Evolutionary conservation across 2,888 invertebrate species (phyloP), one percentile per base, ranked within the genome.

Genomic region (Thereva unica): DNA sequence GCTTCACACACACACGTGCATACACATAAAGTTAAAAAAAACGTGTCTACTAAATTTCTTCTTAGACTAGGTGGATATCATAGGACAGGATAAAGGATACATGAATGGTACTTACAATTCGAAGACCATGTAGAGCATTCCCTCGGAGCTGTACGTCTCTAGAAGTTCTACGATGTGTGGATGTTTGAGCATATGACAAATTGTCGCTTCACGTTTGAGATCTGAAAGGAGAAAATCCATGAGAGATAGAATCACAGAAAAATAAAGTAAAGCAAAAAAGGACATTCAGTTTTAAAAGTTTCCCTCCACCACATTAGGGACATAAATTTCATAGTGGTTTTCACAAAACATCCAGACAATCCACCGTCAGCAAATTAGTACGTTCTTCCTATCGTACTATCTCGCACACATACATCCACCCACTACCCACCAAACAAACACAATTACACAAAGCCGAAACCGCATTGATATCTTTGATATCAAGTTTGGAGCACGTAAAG

Each of bases 121-220:
- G 83, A 97, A 98, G 71, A 98, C 97, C 97, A 98, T 97, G 82
- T 97, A 98, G 34, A 98, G 87, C 93, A 97, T 95, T 75, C 97
- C 97, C 82, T 97, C 97, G 4, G 96, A 96, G 78, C 96, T 96
- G 86, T 97, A 98, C 0, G 97, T 97, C 83, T 99, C 98, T 74
- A 97, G 84, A 65, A 99, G 86, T 82, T 98, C 97, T 73, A 97
- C 97, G 75, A 99, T 98, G 83, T 98, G 97, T 4, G 96, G 96
- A 83, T 99, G 98, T 81, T 98, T 98, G 75, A 99, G 84, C 93
- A 97, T 95, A 82, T 98, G 97, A 82, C 97, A 97, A 87, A 95
- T 95, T 82, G 95, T 97, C 63, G 98, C 97, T 83, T 98, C 97
- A 63, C 98, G 86, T 84, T 98, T 98, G 79, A 98, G 84, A 86